Base-by-base conservation (phyloP, 2,113 vertebrate genomes). In the Rostratula benghalensis region DNA sequence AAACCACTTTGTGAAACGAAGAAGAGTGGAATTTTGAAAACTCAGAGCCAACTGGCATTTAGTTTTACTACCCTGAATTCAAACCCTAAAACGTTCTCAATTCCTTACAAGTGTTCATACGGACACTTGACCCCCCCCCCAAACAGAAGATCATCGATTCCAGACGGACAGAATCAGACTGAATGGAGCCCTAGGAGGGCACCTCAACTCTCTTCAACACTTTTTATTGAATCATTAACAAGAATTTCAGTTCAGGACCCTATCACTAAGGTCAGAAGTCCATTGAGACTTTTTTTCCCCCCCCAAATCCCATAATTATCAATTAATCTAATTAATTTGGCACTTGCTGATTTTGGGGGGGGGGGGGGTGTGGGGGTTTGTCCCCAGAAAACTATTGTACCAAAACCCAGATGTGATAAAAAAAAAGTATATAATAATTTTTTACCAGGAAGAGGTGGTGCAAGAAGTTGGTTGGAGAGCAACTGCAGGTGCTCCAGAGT, bases 401-500 rank as follows among this genome's bases (percentile, higher is more conserved):
- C 35, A 54, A 21, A 39, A 70, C 9, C 28, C 23, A 82, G 30
- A 33, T 54, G 13, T 19, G 39, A 39, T 9, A 39, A 43, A 43
- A 43, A 43, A 43, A 43, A 43, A 43, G 13, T 43, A 43, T 43
- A 43, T n/a, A n/a, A n/a, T n/a, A n/a, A n/a, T n/a, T n/a, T n/a
- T n/a, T n/a, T n/a, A 99, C 99, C 99, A 94, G 99, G 98, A 43
- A 99, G 98, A 41, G 99, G 99, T 8, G 99, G 99, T 54, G 99
- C 99, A 27, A 99, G 98, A n/a, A 99, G 98, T 88, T 99, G 99
- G 97, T 99, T 99, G 93, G 99, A 99, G 41, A 99, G 97, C 89
- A 99, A 97, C 97, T 99, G 99, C 83, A 99, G 98, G 93, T 99
- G 99, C 94, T 99, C 99, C 95, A 99, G 97, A 8, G 99, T 99